Evolutionary conservation across 2,888 invertebrate species (phyloP), one percentile per base, ranked within the genome.

Genomic region (Eulithis testata): DNA sequence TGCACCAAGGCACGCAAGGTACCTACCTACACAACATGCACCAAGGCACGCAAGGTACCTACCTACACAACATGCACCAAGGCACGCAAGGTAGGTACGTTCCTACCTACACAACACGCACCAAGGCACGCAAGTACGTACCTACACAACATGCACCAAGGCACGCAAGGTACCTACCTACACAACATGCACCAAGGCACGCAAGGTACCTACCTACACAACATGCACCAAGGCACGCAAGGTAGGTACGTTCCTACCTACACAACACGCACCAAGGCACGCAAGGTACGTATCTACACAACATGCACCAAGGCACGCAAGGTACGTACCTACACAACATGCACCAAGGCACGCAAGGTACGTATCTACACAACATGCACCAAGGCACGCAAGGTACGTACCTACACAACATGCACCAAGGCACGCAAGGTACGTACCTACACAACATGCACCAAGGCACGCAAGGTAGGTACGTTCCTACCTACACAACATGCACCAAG

Each of bases 381-480:
- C 52, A 93, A 87, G 76, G 84, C 92, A 54, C 85, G 88, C 66
- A 94, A 94, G 93, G 95, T 95, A 84, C 65, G 64, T 44, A 5
- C n/a, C n/a, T n/a, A n/a, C 37, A 5, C 8, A 31, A 91, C 84
- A 69, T 91, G 89, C 73, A 84, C 80, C 52, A 93, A n/a, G n/a
- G n/a, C n/a, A n/a, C n/a, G n/a, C n/a, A n/a, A n/a, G n/a, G n/a
- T n/a, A n/a, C n/a, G n/a, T n/a, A n/a, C n/a, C n/a, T n/a, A n/a
- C n/a, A n/a, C n/a, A n/a, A n/a, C n/a, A n/a, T n/a, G 89, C 73
- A 83, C 80, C 52, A 93, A 87, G 76, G 84, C 92, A 54, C 85
- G 88, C 66, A 94, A 94, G 93, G 95, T 95, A 84, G 64, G 64
- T 44, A 5, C n/a, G n/a, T n/a, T n/a, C n/a, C n/a, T n/a, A n/a